Evolutionary conservation across 2,888 invertebrate genomes (phyloP).

Genomic region (Antheraea yamamai): DNA sequence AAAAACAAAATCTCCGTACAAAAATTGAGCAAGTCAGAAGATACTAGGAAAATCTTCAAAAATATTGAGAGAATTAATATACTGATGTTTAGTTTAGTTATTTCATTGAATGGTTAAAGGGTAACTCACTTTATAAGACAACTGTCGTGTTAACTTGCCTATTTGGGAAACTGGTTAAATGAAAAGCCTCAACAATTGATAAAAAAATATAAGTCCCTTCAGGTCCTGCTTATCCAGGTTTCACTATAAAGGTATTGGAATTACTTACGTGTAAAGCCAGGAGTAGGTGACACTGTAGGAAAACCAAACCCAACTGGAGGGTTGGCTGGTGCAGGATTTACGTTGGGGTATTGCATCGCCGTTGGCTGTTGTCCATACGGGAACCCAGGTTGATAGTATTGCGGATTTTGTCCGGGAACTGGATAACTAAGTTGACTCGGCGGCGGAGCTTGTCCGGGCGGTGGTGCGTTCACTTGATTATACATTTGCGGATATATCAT

Average conservation of each 20-base stretch:
- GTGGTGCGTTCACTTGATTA: conserved; percentile 55
- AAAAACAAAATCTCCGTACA: no score
- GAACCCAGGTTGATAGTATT: conserved; percentile 47
- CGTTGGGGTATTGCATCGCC: conserved; percentile 56
- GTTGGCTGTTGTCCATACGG: conserved; percentile 42
- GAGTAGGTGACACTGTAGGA: conserved; percentile 39
- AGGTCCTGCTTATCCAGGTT: no score
- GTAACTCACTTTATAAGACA: no score
- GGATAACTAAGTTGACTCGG: conserved; percentile 38
- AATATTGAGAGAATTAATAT: no score
- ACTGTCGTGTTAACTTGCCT: no score
- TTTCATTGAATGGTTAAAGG: no score
- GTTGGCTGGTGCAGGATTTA: conserved; percentile 30
- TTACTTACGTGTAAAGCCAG: conserved; percentile 39
- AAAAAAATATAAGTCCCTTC: no score
- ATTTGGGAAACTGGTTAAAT: no score
- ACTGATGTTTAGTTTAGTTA: no score
- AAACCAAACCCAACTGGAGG: conserved; percentile 32
- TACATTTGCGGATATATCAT: conserved; percentile 64
- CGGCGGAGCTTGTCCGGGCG: conserved; percentile 38
- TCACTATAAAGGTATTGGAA: neutral
- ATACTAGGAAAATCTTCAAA: no score
- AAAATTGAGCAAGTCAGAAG: no score
- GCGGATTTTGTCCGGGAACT: conserved; percentile 34
- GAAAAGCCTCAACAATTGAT: no score